Evolutionary conservation across 35 echinoderm and acorn worm genomes (phyloP), one percentile per base, ranked within the genome.

Genomic region (Hemicentrotus pulcherrimus): DNA sequence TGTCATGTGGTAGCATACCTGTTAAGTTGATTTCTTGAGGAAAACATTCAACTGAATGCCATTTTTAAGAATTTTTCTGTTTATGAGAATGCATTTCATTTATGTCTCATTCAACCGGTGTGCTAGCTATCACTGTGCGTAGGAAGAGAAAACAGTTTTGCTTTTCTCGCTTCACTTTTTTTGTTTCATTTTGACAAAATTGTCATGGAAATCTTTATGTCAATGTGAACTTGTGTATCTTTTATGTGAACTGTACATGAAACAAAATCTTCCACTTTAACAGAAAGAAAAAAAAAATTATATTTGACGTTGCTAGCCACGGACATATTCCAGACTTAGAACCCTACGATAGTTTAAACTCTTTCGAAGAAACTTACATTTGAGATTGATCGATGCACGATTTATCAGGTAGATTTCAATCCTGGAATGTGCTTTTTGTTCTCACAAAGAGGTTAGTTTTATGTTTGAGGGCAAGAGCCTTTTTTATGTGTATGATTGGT

Each of bases 251-350:
- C 22, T 78, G 65, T 78, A n/a, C n/a, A 78, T 78, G 65, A 78
- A 78, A 78, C 65, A n/a, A 78, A n/a, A 78, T 78, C 65, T 78
- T 78, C 65, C 65, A 78, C 65, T 78, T 28, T 22, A 78, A 78
- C 19, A 78, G 65, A 28, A 78, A 78, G 24, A 78, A 28, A 78
- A 28, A 41, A 41, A 78, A 78, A 78, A 28, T 5, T 70, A 70
- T 70, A 70, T 70, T 22, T 78, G 65, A 78, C 2, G 5, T 28
- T 78, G 65, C 65, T 78, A 78, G 19, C 65, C 65, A 78, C 4
- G 28, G 65, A 8, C 28, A 18, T n/a, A 28, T 28, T 6, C 19
- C 6, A 78, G 65, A 78, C 1, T 6, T 78, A 78, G 65, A 78
- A 78, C 28, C 19, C 65, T 8, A 28, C 19, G 7, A 6, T 78